Evolutionary conservation across 1,140 invertebrate genomes (phyloP).

Genomic region (Brachionus plicatilis): DNA sequence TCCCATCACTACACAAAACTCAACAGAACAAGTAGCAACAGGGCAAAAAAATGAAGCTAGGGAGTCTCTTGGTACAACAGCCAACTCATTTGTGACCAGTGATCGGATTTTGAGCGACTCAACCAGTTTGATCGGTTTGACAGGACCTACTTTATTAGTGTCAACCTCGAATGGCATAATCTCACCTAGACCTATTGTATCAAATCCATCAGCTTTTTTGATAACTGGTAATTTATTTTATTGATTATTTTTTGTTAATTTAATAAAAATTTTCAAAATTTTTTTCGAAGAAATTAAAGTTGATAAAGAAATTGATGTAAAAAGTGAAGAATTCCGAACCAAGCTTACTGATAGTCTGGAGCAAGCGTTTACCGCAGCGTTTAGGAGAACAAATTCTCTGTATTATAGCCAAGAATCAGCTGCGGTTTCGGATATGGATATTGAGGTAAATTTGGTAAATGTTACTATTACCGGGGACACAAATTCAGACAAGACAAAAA

Average conservation of each 20-base stretch:
- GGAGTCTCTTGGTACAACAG: background rate
- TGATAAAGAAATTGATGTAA: background rate
- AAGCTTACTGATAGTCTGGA: background rate
- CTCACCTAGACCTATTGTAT: background rate
- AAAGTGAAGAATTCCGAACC: background rate
- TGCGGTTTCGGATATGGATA: background rate
- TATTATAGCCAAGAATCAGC: background rate
- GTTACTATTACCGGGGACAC: background rate
- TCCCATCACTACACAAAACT: background rate
- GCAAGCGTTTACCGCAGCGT: constrained; percentile 3
- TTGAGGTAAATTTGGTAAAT: background rate
- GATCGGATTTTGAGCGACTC: background rate
- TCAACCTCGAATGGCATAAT: constrained; percentile 4
- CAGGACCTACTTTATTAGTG: background rate
- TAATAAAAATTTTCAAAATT: background rate
- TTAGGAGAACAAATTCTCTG: background rate
- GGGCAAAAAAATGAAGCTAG: background rate
- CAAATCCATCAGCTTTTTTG: background rate
- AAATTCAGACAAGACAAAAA: constrained; percentile 31
- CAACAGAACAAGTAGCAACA: background rate
- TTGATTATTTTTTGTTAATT: background rate
- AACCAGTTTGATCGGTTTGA: background rate
- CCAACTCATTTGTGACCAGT: background rate
- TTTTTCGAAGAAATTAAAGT: background rate
- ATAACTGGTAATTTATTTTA: constrained; percentile 5